Percentiles rank a stretch among this genome's conserved stretches.
Conservation (phyloP, 2,888 invertebrate species). For the Mesochorus sp. region DNA sequence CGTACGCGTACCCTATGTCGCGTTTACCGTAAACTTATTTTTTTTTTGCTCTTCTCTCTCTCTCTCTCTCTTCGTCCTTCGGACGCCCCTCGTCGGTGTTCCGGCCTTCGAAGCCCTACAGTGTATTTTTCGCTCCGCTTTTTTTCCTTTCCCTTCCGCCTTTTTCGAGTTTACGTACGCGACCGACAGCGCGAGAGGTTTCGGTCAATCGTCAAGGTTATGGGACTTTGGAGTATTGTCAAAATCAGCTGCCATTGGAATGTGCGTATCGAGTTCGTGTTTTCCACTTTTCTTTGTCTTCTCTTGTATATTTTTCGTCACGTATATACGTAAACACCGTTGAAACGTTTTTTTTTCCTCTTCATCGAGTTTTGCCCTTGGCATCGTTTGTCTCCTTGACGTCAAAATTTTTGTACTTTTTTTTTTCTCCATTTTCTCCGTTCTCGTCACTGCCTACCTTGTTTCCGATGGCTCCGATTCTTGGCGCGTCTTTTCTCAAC, state of each 20-base stretch:
- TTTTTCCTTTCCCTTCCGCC: no score
- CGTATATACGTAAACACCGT: neutral
- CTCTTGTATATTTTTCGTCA: neutral
- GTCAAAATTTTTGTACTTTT: neutral
- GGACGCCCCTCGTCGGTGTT: neutral
- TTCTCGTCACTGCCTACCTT: neutral
- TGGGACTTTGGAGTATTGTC: slow-evolving; percentile 71
- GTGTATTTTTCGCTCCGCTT: slow-evolving; percentile 6
- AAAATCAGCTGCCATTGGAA: slow-evolving; percentile 81
- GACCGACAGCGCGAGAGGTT: no score
- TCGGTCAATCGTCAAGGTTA: slow-evolving; percentile 72
- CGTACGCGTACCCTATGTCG: slow-evolving; percentile 65
- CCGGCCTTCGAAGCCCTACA: neutral
- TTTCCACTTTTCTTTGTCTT: slow-evolving; percentile 13
- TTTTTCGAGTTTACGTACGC: no score
- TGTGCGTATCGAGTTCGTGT: slow-evolving; percentile 16
- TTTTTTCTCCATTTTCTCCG: neutral
- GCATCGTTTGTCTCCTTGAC: no score
- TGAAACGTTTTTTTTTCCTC: no score
- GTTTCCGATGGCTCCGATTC: slow-evolving; percentile 8
- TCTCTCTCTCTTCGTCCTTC: neutral
- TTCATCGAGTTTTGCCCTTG: no score
- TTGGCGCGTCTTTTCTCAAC: slow-evolving; percentile 60
- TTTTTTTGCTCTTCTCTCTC: slow-evolving; percentile 31
- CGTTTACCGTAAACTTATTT: slow-evolving; percentile 51